phyloP scores from a whole-genome alignment of 2,113 vertebrate genomes.

The Rhinolophus sinicus region DNA sequence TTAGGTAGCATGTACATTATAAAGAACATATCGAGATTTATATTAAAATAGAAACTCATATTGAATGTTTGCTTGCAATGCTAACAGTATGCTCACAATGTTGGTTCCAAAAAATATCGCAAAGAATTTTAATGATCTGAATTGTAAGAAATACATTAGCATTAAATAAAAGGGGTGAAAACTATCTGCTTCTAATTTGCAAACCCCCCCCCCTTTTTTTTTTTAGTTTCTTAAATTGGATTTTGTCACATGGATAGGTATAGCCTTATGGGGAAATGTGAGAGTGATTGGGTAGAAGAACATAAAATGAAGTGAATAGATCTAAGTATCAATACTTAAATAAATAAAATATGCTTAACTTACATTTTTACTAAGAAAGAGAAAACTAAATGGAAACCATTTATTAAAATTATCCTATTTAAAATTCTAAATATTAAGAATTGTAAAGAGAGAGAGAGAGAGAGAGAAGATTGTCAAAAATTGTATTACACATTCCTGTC shows the following conservation, averaged over 20 bases:
- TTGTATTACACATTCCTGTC: neutral
- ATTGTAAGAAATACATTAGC: conserved; percentile 58
- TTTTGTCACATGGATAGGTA: conserved; percentile 53
- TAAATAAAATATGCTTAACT: neutral
- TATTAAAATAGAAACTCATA: conserved; percentile 73
- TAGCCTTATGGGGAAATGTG: neutral
- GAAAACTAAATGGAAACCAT: neutral
- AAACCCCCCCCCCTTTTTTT: conserved; percentile 2
- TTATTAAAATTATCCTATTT: neutral
- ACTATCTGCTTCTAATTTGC: conserved; percentile 70
- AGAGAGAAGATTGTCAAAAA: neutral
- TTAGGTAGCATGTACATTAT: conserved; percentile 62
- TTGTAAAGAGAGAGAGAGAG: neutral
- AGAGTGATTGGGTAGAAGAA: neutral
- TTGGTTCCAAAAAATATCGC: conserved; percentile 68
- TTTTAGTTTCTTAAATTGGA: conserved; percentile 42
- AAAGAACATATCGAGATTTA: conserved; percentile 51
- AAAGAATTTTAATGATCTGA: conserved; percentile 77
- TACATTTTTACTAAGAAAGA: conserved; percentile 6
- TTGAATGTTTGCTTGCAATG: conserved; percentile 61
- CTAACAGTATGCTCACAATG: conserved; percentile 63
- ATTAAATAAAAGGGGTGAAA: conserved; percentile 62
- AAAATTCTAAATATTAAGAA: neutral
- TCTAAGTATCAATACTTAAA: conserved; percentile 14
- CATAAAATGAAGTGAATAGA: conserved; percentile 23